A percentile compares a stretch with the other conserved stretches of the same genome.
These are phyloP conservation scores for Nautilus pompilius DNA, from an alignment of 1,140 invertebrate species.

Conservation along the genomic window DNA sequence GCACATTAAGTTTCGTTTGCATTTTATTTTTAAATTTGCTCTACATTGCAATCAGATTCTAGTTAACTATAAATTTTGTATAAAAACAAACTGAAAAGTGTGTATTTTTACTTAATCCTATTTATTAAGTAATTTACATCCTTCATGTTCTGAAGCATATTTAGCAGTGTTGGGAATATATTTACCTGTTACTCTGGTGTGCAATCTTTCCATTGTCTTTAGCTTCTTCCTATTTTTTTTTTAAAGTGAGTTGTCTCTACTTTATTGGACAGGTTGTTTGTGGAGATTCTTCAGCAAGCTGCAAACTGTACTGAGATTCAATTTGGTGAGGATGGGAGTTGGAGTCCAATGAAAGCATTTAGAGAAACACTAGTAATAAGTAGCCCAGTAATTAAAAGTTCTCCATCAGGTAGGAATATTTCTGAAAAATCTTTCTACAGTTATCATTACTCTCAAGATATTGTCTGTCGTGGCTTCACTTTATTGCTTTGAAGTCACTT, in stretches of 20 bases:
- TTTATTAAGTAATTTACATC: no score
- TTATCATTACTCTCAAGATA: not conserved
- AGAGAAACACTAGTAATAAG: conserved; percentile 51
- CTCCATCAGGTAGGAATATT: conserved; percentile 1
- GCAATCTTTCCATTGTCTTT: no score
- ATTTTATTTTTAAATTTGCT: not conserved
- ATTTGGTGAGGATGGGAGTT: conserved; percentile 83
- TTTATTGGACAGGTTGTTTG: conserved; percentile 49
- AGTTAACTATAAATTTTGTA: no score
- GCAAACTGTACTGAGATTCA: conserved; percentile 69
- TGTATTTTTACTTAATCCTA: no score
- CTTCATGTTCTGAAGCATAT: no score
- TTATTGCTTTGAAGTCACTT: not conserved
- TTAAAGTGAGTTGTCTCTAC: no score
- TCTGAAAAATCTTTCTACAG: conserved; percentile 1
- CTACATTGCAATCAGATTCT: no score
- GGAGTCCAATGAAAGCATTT: conserved; percentile 69
- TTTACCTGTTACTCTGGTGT: no score
- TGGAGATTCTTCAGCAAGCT: conserved; percentile 40
- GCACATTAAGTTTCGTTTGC: not conserved
- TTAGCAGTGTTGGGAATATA: no score
- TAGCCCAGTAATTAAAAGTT: conserved; percentile 20
- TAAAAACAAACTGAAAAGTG: no score
- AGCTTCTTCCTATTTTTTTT: no score
- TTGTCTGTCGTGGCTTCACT: not conserved